Base-by-base conservation (phyloP, 2,888 invertebrate genomes). In the Monopis laevigella region DNA sequence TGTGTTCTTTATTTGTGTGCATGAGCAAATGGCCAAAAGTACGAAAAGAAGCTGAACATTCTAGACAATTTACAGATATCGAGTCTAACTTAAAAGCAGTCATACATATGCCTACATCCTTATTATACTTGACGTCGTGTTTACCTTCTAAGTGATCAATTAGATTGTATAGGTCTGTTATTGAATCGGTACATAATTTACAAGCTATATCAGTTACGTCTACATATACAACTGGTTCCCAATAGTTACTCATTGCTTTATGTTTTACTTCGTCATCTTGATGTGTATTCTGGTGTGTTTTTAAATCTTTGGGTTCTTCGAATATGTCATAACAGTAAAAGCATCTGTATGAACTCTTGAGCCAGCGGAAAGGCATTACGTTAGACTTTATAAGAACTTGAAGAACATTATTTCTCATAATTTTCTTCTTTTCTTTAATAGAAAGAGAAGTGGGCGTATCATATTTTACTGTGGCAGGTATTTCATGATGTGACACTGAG, bases 251-350 rank as follows among this genome's bases (percentile, higher is more conserved):
- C 71, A 80, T 71, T 0, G 73, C 62, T 45, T 70, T 65, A 3
- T 59, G 57, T 44, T 71, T 75, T 1, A 67, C 48, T 1, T 60
- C 58, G 13, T 72, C 63, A 0, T 63, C 66, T 0, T 51, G 40
- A 28, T 80, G 78, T 0, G 42, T 39, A 2, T 49, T 43, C 35
- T 80, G 78, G 39, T 80, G 78, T 3, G 43, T 56, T 41, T 75
- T 73, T 11, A 80, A 46, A 1, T 73, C 72, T 0, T 65, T 56
- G 0, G 65, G 60, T 29, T 80, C 77, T 56, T 75, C 70, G 39
- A 74, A 78, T 14, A 80, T 78, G 8, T 78, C 73, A 50, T 80
- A 80, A 49, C 78, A 80, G 47, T 80, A 80, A 41, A 80, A 80
- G 43, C 78, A 80, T 32, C 78, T 54, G 43, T 78, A 80, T 1